Conservation (phyloP, 2,797 vertebrate genomes). For the Protosalanx chinensis region DNA sequence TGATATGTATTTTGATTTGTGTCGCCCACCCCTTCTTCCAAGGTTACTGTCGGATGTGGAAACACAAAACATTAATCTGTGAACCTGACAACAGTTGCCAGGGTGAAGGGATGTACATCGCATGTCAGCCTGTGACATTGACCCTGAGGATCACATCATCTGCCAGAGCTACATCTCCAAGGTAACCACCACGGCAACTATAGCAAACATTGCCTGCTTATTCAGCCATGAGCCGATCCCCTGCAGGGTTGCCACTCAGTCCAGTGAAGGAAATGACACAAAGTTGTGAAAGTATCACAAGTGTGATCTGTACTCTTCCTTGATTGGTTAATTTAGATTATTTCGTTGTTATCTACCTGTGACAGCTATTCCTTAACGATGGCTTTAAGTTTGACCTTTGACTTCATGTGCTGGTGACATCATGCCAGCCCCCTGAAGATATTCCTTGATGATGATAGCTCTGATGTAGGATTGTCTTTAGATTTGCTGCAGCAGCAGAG, state of each 20-base stretch:
- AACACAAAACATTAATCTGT: conserved; percentile 66
- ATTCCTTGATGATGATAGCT: conserved; percentile 54
- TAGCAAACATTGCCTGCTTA: conserved; percentile 27
- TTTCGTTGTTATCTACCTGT: neutral
- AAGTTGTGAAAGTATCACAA: too few species aligned
- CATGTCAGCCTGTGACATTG: conserved; percentile 63
- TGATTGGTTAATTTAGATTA: neutral
- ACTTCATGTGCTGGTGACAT: conserved; percentile 70
- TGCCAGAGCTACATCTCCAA: conserved; percentile 74
- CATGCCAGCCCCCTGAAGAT: conserved; percentile 66
- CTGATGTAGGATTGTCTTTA: neutral
- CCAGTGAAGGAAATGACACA: conserved; percentile 1
- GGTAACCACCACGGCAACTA: conserved; percentile 56
- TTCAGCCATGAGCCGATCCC: conserved; percentile 42
- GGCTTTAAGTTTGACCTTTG: conserved; percentile 72
- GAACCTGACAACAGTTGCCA: conserved; percentile 70
- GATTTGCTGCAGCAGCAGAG: too few species aligned
- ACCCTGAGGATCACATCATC: conserved; percentile 73
- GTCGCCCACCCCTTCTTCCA: neutral
- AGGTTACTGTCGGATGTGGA: conserved; percentile 52
- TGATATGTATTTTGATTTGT: too few species aligned
- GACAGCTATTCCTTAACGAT: conserved; percentile 19
- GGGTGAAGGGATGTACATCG: conserved; percentile 69
- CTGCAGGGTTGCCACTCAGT: conserved; percentile 17
- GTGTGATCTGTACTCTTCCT: neutral